Evolutionary conservation across 2,888 invertebrate genomes (phyloP), one percentile per base, ranked within the genome.

Genomic region (Dicyrtomina minuta): DNA sequence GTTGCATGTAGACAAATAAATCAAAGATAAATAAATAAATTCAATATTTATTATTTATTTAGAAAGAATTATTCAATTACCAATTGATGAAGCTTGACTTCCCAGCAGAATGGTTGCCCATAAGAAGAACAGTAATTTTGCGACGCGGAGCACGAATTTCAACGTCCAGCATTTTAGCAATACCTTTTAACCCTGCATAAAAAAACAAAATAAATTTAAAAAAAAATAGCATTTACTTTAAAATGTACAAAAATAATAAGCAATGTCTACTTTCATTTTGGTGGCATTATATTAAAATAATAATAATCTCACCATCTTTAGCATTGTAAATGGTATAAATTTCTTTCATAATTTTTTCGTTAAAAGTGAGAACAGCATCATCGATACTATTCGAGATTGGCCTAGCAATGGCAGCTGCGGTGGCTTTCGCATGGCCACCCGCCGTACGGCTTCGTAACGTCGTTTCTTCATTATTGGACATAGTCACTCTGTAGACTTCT

Each of bases 41-140:
- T n/a, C n/a, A n/a, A n/a, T n/a, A n/a, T n/a, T n/a, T n/a, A n/a
- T n/a, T n/a, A n/a, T n/a, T n/a, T n/a, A n/a, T n/a, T n/a, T n/a
- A n/a, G n/a, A n/a, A n/a, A n/a, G n/a, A n/a, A n/a, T n/a, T n/a
- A n/a, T n/a, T n/a, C n/a, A n/a, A n/a, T n/a, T 79, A 86, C 86
- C 86, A 86, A 77, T 86, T 86, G 70, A 86, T 85, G 79, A 86
- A 86, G 22, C 84, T 84, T 69, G 85, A 85, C 79, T 86, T 86
- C 4, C 86, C 86, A 44, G 86, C 86, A 3, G 86, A 86, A 78
- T 86, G 86, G 77, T 86, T 86, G 10, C 86, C 86, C 68, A 86
- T 83, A 13, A 86, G 79, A 46, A 86, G 79, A 13, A 86, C 83
- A n/a, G 82, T 83, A 64, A 86, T 84, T 79, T 86, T 86, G 77